Evolutionary conservation across 2,797 vertebrate genomes (phyloP), one percentile per base, ranked within the genome.

Genomic region (Alfaro cultratus): DNA sequence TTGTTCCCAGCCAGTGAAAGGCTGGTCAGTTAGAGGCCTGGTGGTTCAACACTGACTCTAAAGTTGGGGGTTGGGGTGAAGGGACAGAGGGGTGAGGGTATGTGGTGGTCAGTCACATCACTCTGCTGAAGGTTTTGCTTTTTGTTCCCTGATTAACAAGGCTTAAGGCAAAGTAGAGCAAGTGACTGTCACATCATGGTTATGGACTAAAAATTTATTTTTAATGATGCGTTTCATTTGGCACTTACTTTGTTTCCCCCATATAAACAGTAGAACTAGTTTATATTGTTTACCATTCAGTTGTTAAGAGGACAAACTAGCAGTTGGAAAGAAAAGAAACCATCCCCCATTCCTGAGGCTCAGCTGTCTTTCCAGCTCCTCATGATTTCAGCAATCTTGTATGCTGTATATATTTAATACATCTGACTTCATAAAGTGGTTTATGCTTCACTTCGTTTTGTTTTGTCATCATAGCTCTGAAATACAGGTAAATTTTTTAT

Each of bases 81-180:
- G 82, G 81, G 76, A 68, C 76, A 60, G 49, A 43, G 12, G 81
- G 62, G 21, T 51, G 81, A 76, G 83, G 73, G 68, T 87, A 68
- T 82, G 87, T 83, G 90, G 90, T 87, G 92, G 86, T 89, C 21
- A 15, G 55, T 96, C 95, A 96, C 95, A 95, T 96, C 95, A 96
- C 92, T 89, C 91, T 93, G 88, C 87, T 92, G 83, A 91, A 89
- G 90, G 86, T 89, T 87, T 92, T 53, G 51, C 82, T 81, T 85
- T 91, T 87, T 90, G 84, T 91, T 94, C 88, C 88, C 90, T 23
- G 13, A 49, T 75, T 70, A 45, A 29, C 72, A 31, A 34, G 70
- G 46, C n/a, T 80, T 46, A 80, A 80, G 10, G 68, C 68, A 45
- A 62, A 84, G 36, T 41, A 71, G 55, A 74, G 78, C 68, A 68